phyloP scores from a whole-genome alignment of 2,888 invertebrate genomes.

The Podabrus alpinus region DNA sequence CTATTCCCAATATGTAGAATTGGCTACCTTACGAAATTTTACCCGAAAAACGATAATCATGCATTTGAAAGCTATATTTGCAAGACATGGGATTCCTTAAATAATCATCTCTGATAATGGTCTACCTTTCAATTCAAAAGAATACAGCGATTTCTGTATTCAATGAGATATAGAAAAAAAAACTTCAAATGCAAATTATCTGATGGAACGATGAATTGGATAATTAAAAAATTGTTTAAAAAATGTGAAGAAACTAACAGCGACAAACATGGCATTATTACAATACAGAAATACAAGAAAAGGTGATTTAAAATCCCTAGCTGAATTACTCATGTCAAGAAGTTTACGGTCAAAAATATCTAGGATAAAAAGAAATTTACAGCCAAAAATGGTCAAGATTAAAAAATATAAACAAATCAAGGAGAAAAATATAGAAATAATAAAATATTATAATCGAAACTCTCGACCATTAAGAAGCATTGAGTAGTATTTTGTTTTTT shows the following conservation, averaged over 20 bases:
- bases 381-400: constrained; percentile 5
- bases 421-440: not conserved
- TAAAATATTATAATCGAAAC: constrained; percentile 1
- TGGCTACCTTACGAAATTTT: constrained; percentile 4
- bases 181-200: not conserved
- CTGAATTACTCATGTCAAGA: constrained; percentile 7
- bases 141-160: not conserved
- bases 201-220: constrained; percentile 4
- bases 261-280: constrained; percentile 10
- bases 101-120: constrained; percentile 11
- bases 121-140: constrained; percentile 3
- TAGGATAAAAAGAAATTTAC: not conserved
- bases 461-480: not conserved
- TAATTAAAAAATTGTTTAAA: constrained; percentile 7
- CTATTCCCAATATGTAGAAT: constrained; percentile 8
- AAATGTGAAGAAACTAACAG: constrained; percentile 9
- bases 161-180: constrained; percentile 8
- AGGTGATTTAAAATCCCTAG: not conserved
- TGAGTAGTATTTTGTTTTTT: no score
- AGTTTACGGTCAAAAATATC: constrained; percentile 1
- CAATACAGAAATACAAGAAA: constrained; percentile 7
- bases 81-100: constrained; percentile 15
- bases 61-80: constrained; percentile 5
- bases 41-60: constrained; percentile 1
- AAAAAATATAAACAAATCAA: not conserved